These are phyloP conservation scores for Sciurus carolinensis DNA, from an alignment of 2,797 vertebrate genomes.

Conservation along the genomic window DNA sequence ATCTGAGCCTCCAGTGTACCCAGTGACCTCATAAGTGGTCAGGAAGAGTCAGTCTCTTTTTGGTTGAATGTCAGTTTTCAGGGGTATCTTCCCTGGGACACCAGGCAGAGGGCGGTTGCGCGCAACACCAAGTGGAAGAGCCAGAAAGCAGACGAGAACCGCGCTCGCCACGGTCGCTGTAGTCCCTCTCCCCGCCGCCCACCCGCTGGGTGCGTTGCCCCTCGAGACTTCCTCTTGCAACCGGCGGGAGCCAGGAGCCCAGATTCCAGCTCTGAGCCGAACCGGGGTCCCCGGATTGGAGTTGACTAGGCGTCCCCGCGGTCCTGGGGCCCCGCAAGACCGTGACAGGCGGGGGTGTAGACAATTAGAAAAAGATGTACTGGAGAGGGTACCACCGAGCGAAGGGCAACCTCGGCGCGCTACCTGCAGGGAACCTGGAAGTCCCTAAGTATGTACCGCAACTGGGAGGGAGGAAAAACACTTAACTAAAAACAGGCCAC, in stretches of 20 bases:
- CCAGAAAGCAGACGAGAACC: fast-evolving
- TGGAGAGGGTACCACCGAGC: fast-evolving
- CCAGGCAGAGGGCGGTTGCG: background rate
- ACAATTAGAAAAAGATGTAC: background rate
- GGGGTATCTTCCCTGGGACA: background rate
- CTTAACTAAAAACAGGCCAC: background rate
- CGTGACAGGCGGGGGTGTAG: background rate
- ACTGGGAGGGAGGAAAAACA: background rate
- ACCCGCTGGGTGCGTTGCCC: fast-evolving
- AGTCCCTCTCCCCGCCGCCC: fast-evolving
- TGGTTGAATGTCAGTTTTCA: background rate
- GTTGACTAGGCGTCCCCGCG: background rate
- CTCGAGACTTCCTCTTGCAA: background rate
- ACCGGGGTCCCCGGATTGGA: background rate
- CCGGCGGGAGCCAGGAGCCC: fast-evolving
- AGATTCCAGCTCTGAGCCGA: background rate
- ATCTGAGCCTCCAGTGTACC: fast-evolving
- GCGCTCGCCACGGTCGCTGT: fast-evolving
- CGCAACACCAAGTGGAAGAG: too few species aligned
- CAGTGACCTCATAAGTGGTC: background rate
- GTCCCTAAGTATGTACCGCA: background rate
- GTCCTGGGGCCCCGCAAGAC: background rate
- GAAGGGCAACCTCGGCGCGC: fast-evolving
- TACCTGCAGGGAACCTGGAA: background rate
- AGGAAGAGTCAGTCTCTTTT: background rate